phyloP scores from a whole-genome alignment of 2,888 invertebrate genomes.

The Tortrix viridana region DNA sequence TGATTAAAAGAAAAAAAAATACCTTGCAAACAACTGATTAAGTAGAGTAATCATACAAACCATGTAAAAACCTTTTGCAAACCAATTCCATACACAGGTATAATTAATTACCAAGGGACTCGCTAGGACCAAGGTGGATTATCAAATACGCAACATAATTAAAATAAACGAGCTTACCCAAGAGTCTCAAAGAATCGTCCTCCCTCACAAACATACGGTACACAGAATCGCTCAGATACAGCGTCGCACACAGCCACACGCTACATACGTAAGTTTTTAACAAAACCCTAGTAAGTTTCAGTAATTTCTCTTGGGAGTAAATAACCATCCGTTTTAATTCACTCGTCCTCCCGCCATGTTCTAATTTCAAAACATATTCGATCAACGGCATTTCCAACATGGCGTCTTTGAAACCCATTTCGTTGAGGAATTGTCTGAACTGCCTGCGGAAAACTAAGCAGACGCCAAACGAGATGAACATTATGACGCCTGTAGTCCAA shows the following conservation, averaged over 20 bases:
- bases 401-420: constrained; percentile 64
- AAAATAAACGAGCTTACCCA: constrained; percentile 56
- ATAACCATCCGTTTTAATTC: constrained; percentile 61
- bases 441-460: constrained; percentile 62
- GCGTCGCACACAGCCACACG: constrained; percentile 60
- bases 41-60: no score
- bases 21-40: no score
- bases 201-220: constrained; percentile 59
- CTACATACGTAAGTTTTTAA: constrained; percentile 60
- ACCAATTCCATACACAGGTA: not conserved
- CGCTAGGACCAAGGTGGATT: constrained; percentile 7
- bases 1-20: no score
- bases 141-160: constrained; percentile 7
- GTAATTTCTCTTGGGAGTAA: constrained; percentile 57
- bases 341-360: constrained; percentile 47
- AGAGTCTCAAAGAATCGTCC: constrained; percentile 61
- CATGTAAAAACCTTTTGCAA: not conserved
- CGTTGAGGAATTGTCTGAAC: constrained; percentile 61
- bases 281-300: constrained; percentile 58
- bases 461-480: constrained; percentile 66
- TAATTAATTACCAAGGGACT: constrained; percentile 9
- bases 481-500: constrained; percentile 72
- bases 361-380: constrained; percentile 46
- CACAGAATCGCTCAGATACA: constrained; percentile 68
- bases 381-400: constrained; percentile 67